These are phyloP conservation scores for Leptogaster cylindrica DNA, from an alignment of 2,888 invertebrate species.

Conservation along the genomic window DNA sequence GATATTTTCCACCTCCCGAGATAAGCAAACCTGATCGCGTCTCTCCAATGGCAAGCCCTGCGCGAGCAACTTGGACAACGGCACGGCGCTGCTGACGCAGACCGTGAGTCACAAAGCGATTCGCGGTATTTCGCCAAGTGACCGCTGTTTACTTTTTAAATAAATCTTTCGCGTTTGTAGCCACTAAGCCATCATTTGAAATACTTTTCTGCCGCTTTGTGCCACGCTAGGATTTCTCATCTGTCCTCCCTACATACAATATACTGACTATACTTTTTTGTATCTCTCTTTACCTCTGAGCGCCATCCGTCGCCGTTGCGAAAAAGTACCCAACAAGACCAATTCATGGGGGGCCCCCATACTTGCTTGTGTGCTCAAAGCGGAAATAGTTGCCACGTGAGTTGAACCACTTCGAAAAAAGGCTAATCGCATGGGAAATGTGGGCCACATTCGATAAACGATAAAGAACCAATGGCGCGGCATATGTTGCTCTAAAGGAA, in stretches of 20 bases:
- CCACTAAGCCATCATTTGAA: no score
- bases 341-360: constrained; percentile 23
- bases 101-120: not conserved
- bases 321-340: not conserved
- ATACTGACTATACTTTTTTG: constrained; percentile 3
- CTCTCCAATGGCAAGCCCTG: not conserved
- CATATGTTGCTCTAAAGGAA: not conserved
- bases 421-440: constrained; percentile 4
- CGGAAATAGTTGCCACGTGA: constrained; percentile 16
- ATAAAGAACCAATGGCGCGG: no score
- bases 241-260: not conserved
- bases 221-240: no score
- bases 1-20: no score
- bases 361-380: not conserved
- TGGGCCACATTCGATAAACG: constrained; percentile 18
- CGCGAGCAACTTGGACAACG: not conserved
- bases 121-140: constrained; percentile 15
- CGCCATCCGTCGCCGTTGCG: not conserved
- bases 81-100: not conserved
- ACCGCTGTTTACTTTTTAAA: constrained; percentile 16
- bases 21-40: no score
- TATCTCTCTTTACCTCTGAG: not conserved
- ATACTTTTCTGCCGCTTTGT: no score
- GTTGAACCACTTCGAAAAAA: constrained; percentile 7
- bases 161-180: constrained; percentile 2